Evolutionary conservation across 1,140 invertebrate species (phyloP).

Genomic region (Hermetia illucens): DNA sequence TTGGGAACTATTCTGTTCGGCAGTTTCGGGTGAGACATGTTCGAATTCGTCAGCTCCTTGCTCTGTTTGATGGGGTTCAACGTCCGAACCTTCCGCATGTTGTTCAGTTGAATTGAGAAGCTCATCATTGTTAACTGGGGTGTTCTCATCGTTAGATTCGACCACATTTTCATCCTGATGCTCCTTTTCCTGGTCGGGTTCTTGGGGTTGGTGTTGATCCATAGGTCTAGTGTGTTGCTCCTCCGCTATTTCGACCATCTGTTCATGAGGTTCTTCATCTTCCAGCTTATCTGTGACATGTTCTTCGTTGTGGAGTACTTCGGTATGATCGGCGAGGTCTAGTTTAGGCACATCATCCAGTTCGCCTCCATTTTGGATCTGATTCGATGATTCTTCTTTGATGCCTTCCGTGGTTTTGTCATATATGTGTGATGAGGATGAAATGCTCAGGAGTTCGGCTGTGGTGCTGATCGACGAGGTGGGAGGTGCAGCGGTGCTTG

Average conservation of each 20-base stretch:
- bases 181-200: too few species aligned
- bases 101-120: neutral
- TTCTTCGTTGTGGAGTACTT: neutral
- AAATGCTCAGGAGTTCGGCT: too few species aligned
- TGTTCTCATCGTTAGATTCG: neutral
- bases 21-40: too few species aligned
- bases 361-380: neutral
- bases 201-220: too few species aligned
- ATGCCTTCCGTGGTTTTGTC: constrained; percentile 13
- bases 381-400: constrained; percentile 14
- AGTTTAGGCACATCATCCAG: neutral
- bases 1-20: too few species aligned
- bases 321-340: neutral
- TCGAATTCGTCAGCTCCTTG: neutral
- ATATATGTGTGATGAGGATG: too few species aligned
- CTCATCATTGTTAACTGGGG: neutral
- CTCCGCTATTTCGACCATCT: too few species aligned
- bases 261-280: neutral
- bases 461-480: too few species aligned
- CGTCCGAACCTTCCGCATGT: neutral
- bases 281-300: neutral
- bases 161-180: neutral
- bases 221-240: too few species aligned
- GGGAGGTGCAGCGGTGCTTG: too few species aligned
- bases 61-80: constrained; percentile 3